Conservation (phyloP, 2,113 vertebrate species). For the Protomyctophum bolini region DNA sequence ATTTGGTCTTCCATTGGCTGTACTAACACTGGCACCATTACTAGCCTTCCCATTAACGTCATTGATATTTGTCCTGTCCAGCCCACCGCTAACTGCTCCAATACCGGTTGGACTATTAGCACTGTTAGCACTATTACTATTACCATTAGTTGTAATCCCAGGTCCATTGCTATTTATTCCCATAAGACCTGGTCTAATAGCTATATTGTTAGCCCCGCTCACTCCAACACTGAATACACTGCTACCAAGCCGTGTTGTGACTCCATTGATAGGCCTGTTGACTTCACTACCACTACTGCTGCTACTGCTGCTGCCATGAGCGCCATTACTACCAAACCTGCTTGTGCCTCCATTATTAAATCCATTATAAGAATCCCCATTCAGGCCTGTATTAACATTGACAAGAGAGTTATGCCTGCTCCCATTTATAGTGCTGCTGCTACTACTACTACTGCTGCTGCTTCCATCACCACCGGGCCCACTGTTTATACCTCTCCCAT, state of each 20-base stretch:
- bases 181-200: conserved; percentile 30
- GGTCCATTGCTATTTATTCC: conserved; percentile 36
- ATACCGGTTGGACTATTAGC: conserved; percentile 25
- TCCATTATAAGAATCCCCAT: conserved; percentile 15
- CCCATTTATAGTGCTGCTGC: background rate
- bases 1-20: conserved; percentile 28
- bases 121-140: conserved; percentile 14
- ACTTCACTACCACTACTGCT: conserved; percentile 34
- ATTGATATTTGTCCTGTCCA: conserved; percentile 43
- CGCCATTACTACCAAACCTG: conserved; percentile 17
- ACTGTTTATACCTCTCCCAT: conserved; percentile 15
- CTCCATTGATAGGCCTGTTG: conserved; percentile 40
- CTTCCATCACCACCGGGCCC: background rate
- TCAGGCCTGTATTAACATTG: conserved; percentile 24
- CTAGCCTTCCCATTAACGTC: conserved; percentile 49
- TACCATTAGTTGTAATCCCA: conserved; percentile 9
- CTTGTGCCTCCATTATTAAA: conserved; percentile 25
- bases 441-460: conserved; percentile 4
- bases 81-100: conserved; percentile 27
- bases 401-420: background rate
- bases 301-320: conserved; percentile 15
- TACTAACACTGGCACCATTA: conserved; percentile 24
- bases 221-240: conserved; percentile 24
- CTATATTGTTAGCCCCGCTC: conserved; percentile 30
- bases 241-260: conserved; percentile 41